Conservation (phyloP, 2,113 vertebrate genomes). For the Nycticryphes semicollaris region DNA sequence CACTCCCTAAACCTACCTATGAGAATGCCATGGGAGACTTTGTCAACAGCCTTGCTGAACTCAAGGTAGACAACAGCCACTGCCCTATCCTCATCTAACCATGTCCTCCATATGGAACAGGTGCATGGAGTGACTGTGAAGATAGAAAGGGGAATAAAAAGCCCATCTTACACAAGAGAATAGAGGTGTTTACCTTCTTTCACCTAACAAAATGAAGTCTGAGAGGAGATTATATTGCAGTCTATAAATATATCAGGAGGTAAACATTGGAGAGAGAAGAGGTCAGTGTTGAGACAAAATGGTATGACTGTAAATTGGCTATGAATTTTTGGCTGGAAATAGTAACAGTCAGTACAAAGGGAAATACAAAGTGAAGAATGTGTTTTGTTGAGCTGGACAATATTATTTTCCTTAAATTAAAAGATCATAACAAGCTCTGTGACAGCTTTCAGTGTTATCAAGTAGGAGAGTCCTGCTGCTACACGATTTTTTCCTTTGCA, state of each 20-base stretch:
- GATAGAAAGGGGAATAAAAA: not conserved
- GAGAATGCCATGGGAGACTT: no score
- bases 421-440: not conserved
- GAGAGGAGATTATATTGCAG: not conserved
- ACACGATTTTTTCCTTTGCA: not conserved
- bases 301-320: not conserved
- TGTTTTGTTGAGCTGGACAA: not conserved
- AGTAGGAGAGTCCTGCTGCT: not conserved
- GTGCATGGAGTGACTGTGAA: not conserved
- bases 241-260: not conserved
- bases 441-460: not conserved
- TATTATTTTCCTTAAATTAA: not conserved
- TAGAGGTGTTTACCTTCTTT: not conserved
- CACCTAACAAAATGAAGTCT: not conserved
- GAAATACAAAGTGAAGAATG: not conserved
- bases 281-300: not conserved
- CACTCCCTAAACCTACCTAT: no score
- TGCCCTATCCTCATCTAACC: no score
- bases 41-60: no score
- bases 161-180: not conserved
- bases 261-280: not conserved
- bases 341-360: not conserved
- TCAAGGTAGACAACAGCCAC: no score
- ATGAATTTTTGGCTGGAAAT: not conserved
- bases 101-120: not conserved